Base-by-base conservation (phyloP, 2,797 vertebrate species). In the Gastrophryne carolinensis region DNA sequence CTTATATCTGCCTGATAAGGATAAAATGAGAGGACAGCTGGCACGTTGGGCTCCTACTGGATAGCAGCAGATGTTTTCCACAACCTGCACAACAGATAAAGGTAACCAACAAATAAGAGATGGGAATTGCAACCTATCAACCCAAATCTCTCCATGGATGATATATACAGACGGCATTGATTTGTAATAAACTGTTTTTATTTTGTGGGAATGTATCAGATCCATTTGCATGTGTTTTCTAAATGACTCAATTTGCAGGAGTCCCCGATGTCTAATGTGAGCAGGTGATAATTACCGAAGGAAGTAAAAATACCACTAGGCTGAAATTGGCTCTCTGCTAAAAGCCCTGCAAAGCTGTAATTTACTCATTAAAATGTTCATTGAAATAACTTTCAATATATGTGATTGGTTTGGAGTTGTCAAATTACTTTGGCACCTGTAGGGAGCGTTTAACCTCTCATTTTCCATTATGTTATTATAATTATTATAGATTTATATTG, bases 331-430 rank as follows among this genome's bases (percentile, higher is more conserved):
- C 61, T 44, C 23, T 12, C 34, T 64, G 24, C 71, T 64, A 73
- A 73, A 64, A 56, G 71, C 60, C 49, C 27, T 34, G 47, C 21
- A 64, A 73, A 56, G 60, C 71, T 44, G 26, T 56, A 30, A 73
- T 73, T 64, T 73, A 49, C 50, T 54, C 60, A 73, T 64, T 73
- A 73, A 63, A 64, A 63, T 73, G 35, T 73, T 73, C 60, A 73
- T 64, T 64, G 37, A 3, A 64, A 54, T 73, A 49, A 39, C 50
- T 73, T 64, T 73, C 61, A 73, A 73, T 64, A 47, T 64, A 73
- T 65, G 30, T 64, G 61, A 73, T 64, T 64, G 54, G 60, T 54
- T 56, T 56, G 34, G 60, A 64, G 35, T 50, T 56, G 71, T 30
- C 64, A 65, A 73, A 47, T 44, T 34, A 65, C 32, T 35, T 23